phyloP scores from a whole-genome alignment of 2,888 invertebrate genomes.

The Cancer borealis region DNA sequence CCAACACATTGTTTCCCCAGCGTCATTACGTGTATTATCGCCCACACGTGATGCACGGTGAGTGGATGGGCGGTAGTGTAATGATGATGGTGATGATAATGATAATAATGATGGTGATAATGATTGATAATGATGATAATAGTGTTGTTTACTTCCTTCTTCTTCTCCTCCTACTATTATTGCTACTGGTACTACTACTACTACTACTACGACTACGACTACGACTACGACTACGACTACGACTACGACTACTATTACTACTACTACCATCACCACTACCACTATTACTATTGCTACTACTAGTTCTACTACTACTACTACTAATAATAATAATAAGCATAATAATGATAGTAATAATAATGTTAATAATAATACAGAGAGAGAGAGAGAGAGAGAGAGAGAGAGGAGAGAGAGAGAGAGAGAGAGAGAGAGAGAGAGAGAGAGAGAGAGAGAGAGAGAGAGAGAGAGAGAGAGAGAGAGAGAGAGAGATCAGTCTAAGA shows the following conservation, averaged over 20 bases:
- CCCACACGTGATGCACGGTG: not conserved
- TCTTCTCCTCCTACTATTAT: not conserved
- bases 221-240: not conserved
- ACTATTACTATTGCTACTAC: too few relatives aligned
- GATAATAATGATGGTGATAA: too few relatives aligned
- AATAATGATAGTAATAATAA: too few relatives aligned
- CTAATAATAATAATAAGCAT: too few relatives aligned
- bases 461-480: not conserved
- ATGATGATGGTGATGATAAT: not conserved
- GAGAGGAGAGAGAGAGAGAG: not conserved
- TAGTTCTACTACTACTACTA: not conserved
- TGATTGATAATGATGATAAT: not conserved
- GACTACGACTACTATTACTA: not conserved
- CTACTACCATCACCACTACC: not conserved
- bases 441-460: not conserved
- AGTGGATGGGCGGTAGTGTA: not conserved
- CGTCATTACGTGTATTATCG: not conserved
- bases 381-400: slow-evolving; percentile 3
- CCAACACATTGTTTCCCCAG: not conserved
- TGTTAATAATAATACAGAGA: not conserved
- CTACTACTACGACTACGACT: not conserved
- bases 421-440: not conserved
- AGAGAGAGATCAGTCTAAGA: not conserved
- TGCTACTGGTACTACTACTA: not conserved
- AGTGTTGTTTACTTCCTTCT: not conserved